Evolutionary conservation across 1,140 invertebrate genomes (phyloP), one percentile per base, ranked within the genome.

Genomic region (Pentalonia nigronervosa): DNA sequence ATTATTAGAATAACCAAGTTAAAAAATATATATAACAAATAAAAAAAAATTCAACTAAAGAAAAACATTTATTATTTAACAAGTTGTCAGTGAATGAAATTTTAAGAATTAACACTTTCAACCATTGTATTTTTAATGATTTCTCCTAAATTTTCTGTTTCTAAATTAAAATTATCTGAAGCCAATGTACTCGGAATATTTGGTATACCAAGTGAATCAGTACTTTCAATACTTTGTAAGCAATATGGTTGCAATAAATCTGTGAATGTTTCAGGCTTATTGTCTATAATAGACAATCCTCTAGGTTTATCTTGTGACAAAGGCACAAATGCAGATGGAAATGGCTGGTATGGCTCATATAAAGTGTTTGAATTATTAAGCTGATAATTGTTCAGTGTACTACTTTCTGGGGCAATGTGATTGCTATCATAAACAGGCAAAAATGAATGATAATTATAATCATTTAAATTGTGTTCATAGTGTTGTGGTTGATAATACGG

Each of bases 121-220:
- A 98, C 98, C 96, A 98, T 98, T 56, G 98, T 97, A 95, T 98
- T 98, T 95, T 98, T 98, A 94, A 98, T 98, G 94, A 98, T 98
- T 96, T 98, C 98, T 76, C 98, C 98, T 95, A 98, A 98, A 95
- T 98, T 98, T 94, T 98, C 97, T 90, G 91, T 90, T 67, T 96
- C 96, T 94, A 95, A 96, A 89, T 92, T 56, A 6, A 76, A 86
- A n/a, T 50, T 50, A 25, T 94, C 86, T 2, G 92, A 86, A 17
- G 47, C 76, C 9, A 48, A 53, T 34, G 76, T 90, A 81, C 56
- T 91, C 9, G 93, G n/a, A 36, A 50, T 90, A 50, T 48, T 84
- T 34, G 48, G 50, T 34, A 90, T 53, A 36, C 50, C 94, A 20
- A 53, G 45, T 25, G 50, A 86, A 76, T 92, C 53, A 20, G n/a